These are phyloP conservation scores for Phthorimaea operculella DNA, from an alignment of 1,140 invertebrate genomes.

Conservation along the genomic window DNA sequence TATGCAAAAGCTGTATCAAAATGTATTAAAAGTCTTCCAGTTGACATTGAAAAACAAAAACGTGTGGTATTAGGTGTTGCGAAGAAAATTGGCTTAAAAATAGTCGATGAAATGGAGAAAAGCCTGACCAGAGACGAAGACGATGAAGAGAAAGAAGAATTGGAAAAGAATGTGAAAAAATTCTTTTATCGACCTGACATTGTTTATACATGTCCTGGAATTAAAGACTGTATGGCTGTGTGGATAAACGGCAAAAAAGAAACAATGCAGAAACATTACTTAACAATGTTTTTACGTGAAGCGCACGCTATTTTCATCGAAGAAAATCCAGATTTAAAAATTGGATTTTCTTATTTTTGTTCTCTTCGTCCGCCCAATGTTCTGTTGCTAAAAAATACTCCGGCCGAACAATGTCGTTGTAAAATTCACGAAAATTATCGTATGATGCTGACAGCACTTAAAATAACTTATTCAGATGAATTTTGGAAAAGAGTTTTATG, in stretches of 20 bases:
- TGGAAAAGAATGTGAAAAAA: neutral
- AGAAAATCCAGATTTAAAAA: neutral
- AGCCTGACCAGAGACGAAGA: neutral
- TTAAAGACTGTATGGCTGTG: neutral
- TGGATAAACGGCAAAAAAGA: neutral
- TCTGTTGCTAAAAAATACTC: neutral
- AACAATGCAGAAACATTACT: neutral
- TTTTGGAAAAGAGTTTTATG: conserved; percentile 5
- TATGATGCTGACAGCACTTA: conserved; percentile 1
- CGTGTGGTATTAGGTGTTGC: neutral
- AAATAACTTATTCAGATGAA: neutral
- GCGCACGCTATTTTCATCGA: neutral
- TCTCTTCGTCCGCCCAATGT: neutral
- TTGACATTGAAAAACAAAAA: neutral
- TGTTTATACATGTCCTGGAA: neutral
- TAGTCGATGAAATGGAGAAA: neutral
- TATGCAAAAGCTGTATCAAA: neutral
- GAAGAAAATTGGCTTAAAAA: neutral
- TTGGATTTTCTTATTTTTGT: conserved; percentile 1
- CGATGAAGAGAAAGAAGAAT: neutral
- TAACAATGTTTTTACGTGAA: conserved; percentile 3
- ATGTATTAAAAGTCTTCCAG: neutral
- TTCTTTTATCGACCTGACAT: conserved; percentile 1
- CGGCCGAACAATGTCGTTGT: conserved; percentile 4
- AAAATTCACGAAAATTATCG: conserved; percentile 7